Evolutionary conservation across 2,888 invertebrate genomes (phyloP).

Genomic region (Campopleginae sp.): DNA sequence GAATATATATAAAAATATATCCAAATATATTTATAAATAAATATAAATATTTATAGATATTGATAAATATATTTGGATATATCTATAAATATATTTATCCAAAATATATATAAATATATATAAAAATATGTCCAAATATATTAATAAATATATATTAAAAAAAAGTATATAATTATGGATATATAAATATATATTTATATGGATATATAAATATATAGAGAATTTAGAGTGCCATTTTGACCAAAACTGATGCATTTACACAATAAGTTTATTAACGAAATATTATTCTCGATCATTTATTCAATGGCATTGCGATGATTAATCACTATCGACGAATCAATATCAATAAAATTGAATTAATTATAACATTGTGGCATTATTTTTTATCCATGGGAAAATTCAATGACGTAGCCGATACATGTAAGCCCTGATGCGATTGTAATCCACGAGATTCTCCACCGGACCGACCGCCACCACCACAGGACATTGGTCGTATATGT

Average conservation of each 20-base stretch:
- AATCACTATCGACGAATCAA: constrained; percentile 36
- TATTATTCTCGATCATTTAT: constrained; percentile 9
- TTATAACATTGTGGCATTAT: not conserved
- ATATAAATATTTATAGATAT: not conserved
- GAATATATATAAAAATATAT: constrained; percentile 45
- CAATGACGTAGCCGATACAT: constrained; percentile 74
- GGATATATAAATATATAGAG: constrained; percentile 34
- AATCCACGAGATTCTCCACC: constrained; percentile 84
- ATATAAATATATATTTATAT: not conserved
- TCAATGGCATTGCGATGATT: constrained; percentile 36
- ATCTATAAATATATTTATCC: no score
- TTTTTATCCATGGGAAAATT: constrained; percentile 26
- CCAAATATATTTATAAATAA: no score
- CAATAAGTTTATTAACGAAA: constrained; percentile 36
- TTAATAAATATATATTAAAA: no score
- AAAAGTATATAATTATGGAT: not conserved
- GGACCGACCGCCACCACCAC: constrained; percentile 84
- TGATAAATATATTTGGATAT: not conserved
- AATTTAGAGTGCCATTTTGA: constrained; percentile 68
- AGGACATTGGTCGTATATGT: constrained; percentile 84
- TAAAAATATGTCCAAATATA: no score
- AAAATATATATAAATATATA: no score
- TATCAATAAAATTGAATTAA: constrained; percentile 37
- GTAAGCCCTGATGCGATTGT: constrained; percentile 81
- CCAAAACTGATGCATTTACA: constrained; percentile 66